Conservation (phyloP, 2,797 vertebrate genomes). For the Notoglanidium macrostoma region DNA sequence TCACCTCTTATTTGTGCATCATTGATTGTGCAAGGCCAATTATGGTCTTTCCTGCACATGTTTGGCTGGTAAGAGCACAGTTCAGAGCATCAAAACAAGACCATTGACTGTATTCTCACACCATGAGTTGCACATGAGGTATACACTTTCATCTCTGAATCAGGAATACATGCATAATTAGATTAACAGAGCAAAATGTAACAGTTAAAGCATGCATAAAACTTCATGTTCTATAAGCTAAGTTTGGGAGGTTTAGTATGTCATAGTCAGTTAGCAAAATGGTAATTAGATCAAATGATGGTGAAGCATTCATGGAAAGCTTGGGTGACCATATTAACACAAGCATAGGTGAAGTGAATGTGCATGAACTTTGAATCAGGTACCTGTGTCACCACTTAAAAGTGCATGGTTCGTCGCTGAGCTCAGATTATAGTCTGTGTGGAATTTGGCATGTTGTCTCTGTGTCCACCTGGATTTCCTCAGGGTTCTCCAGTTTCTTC, state of each 20-base stretch:
- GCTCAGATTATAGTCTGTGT: neutral
- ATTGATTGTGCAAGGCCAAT: conserved; percentile 23
- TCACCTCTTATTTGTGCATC: conserved; percentile 27
- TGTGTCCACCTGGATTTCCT: neutral
- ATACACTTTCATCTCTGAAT: neutral
- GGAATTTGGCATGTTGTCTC: neutral
- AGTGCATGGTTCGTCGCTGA: neutral
- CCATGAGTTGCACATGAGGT: neutral
- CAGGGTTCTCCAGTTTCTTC: neutral
- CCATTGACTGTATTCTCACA: neutral
- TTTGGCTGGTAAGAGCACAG: neutral
- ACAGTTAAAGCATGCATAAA: neutral
- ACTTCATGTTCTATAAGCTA: no score
- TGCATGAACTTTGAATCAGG: neutral
- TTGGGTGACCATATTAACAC: neutral
- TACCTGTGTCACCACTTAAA: neutral
- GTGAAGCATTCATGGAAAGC: neutral
- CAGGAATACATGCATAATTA: neutral
- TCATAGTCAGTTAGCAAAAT: neutral
- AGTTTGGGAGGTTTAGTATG: neutral
- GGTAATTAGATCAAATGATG: neutral
- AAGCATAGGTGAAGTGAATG: neutral
- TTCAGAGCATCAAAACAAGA: conserved; percentile 27
- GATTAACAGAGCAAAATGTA: neutral
- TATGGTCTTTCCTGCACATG: conserved; percentile 25